Evolutionary conservation across 2,888 invertebrate species (phyloP).

Genomic region (Catocala sponsa): DNA sequence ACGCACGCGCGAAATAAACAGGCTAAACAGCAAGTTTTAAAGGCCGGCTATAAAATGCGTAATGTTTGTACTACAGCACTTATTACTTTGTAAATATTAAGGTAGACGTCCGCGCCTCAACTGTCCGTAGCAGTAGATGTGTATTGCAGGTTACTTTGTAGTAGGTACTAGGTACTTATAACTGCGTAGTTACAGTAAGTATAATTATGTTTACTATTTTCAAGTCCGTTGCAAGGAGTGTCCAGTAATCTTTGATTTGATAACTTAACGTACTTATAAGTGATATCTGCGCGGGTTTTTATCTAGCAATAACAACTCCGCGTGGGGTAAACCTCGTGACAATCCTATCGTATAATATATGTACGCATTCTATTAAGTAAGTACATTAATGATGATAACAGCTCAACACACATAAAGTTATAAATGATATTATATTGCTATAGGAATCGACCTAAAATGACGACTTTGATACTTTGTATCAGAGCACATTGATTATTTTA

Average conservation of each 20-base stretch:
- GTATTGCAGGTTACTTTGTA: neutral
- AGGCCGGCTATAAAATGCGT: conserved; percentile 35
- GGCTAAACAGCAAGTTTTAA: conserved; percentile 7
- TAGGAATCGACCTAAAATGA: too few relatives aligned
- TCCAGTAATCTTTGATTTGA: neutral
- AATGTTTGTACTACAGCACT: conserved; percentile 31
- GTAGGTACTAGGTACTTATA: neutral
- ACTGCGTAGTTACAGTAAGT: conserved; percentile 10
- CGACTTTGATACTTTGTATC: too few relatives aligned
- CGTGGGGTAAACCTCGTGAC: conserved; percentile 6
- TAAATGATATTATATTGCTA: too few relatives aligned
- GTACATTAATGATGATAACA: neutral
- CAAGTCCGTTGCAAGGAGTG: neutral
- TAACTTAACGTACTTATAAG: conserved; percentile 1
- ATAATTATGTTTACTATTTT: conserved; percentile 4
- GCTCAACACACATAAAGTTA: too few relatives aligned
- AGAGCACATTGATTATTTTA: too few relatives aligned
- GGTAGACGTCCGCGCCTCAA: neutral
- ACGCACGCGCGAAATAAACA: conserved; percentile 32
- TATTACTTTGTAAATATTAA: conserved; percentile 35
- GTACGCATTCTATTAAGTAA: neutral
- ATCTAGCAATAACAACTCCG: conserved; percentile 13
- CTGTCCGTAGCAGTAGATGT: neutral
- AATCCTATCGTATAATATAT: neutral
- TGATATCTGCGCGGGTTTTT: conserved; percentile 1